These are phyloP conservation scores for Ophraella communa DNA, from an alignment of 2,888 invertebrate species.

Conservation along the genomic window DNA sequence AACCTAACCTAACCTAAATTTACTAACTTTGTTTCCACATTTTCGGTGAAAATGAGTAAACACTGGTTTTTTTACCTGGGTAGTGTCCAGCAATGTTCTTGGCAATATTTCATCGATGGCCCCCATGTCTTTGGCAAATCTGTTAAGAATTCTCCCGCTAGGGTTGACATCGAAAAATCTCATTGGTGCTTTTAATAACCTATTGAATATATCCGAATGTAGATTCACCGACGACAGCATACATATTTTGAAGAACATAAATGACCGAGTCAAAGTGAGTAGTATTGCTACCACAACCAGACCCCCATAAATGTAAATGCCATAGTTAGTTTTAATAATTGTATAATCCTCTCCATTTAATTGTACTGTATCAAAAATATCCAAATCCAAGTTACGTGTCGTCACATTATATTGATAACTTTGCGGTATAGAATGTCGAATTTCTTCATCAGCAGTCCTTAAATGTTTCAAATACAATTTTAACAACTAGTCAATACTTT, in stretches of 20 bases:
- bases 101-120: conserved; percentile 78
- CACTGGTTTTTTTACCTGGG: conserved; percentile 63
- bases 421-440: conserved; percentile 29
- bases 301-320: conserved; percentile 62
- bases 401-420: neutral
- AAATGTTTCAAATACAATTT: conserved; percentile 16
- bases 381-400: neutral
- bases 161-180: conserved; percentile 86
- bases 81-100: conserved; percentile 67
- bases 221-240: conserved; percentile 76
- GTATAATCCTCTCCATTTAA: neutral
- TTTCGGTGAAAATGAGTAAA: no score
- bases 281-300: conserved; percentile 66
- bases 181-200: conserved; percentile 65
- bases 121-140: conserved; percentile 86
- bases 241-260: conserved; percentile 74
- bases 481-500: neutral
- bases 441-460: conserved; percentile 51
- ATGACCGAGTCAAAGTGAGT: conserved; percentile 68
- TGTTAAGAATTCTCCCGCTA: conserved; percentile 76
- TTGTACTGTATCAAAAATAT: conserved; percentile 18
- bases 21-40: no score
- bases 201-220: conserved; percentile 79
- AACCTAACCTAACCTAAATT: no score
- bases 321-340: conserved; percentile 36